Percentiles rank a stretch among this genome's conserved stretches.
phyloP scores from a whole-genome alignment of 2,797 vertebrate genomes.

The Gambelia wislizenii region DNA sequence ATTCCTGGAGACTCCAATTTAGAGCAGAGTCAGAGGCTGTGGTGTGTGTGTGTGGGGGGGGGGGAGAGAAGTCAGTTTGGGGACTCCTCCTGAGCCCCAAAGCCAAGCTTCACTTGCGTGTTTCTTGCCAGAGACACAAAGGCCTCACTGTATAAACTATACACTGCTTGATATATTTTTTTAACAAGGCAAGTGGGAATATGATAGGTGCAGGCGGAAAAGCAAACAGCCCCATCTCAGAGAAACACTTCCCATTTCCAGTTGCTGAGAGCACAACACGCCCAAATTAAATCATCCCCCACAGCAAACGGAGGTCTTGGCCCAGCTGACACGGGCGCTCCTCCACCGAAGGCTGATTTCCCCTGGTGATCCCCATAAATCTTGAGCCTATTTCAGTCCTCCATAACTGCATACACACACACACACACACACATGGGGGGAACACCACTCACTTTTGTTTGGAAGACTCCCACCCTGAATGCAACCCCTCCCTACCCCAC shows the following conservation, averaged over 20 bases:
- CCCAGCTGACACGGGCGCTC: not conserved
- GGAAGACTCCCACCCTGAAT: constrained; percentile 18
- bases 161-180: constrained; percentile 51
- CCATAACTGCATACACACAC: not conserved
- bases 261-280: constrained; percentile 60
- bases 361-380: constrained; percentile 17
- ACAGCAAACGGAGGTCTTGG: not conserved
- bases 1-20: constrained; percentile 67
- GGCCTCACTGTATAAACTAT: constrained; percentile 71
- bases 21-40: not conserved
- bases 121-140: constrained; percentile 76
- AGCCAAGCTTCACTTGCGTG: constrained; percentile 61
- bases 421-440: not conserved
- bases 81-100: constrained; percentile 48
- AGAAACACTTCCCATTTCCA: constrained; percentile 59
- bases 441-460: constrained; percentile 37
- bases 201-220: constrained; percentile 69
- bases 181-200: constrained; percentile 74
- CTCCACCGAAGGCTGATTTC: constrained; percentile 41
- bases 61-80: constrained; percentile 56
- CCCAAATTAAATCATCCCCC: constrained; percentile 50
- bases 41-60: too few species aligned
- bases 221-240: constrained; percentile 59
- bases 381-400: constrained; percentile 20
- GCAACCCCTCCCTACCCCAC: constrained; percentile 46